phyloP scores from a whole-genome alignment of 2,113 vertebrate genomes.

The Semicossyphus pulcher region DNA sequence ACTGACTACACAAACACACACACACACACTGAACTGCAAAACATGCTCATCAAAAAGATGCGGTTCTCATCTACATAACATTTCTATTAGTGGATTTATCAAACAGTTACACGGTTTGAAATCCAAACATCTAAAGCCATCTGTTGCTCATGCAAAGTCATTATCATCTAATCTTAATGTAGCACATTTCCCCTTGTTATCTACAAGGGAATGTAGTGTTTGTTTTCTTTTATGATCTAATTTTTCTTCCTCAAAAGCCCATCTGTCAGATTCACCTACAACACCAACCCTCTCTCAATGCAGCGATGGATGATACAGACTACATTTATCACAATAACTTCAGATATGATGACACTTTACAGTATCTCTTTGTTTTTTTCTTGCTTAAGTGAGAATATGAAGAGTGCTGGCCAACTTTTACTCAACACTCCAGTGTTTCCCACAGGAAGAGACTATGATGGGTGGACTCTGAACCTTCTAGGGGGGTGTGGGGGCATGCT shows the following conservation, averaged over 20 bases:
- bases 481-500: too few species aligned
- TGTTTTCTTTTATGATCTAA: background rate
- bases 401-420: too few species aligned
- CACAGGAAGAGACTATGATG: too few species aligned
- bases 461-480: too few species aligned
- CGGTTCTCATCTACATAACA: background rate
- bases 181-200: background rate
- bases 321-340: too few species aligned
- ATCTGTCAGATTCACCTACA: conserved; percentile 1
- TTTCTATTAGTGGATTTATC: background rate
- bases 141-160: background rate
- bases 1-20: background rate
- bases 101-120: background rate
- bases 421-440: too few species aligned
- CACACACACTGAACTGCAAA: background rate
- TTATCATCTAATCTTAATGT: conserved; percentile 3
- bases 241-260: background rate
- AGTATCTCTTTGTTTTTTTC: too few species aligned
- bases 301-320: background rate
- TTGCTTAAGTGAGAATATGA: too few species aligned
- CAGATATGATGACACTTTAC: too few species aligned
- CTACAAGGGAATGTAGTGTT: background rate
- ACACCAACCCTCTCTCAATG: background rate
- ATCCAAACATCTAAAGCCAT: conserved; percentile 4
- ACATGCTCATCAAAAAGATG: background rate